Evolutionary conservation across 2,888 invertebrate species (phyloP).

Genomic region (Neoaliturus tenellus): DNA sequence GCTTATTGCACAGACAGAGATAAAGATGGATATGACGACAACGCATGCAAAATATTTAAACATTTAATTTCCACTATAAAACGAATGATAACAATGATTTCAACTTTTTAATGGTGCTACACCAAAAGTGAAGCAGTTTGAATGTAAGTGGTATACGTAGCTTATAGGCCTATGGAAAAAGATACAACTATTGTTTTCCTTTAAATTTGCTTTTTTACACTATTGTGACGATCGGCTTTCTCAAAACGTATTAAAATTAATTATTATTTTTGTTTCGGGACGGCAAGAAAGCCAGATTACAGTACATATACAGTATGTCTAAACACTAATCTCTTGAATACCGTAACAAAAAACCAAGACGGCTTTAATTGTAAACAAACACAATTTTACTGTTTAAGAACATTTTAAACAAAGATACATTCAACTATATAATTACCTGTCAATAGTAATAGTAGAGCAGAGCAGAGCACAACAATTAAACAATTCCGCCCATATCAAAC

Average conservation of each 20-base stretch:
- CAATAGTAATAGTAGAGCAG: conserved; percentile 12
- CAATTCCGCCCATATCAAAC: conserved; percentile 21
- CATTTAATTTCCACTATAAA: neutral
- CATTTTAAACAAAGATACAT: neutral
- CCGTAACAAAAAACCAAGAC: neutral
- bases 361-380: neutral
- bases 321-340: neutral
- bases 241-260: no score
- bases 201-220: neutral
- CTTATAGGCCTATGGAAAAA: neutral
- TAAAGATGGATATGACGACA: no score
- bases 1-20: no score
- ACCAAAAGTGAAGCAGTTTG: neutral
- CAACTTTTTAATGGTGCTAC: neutral
- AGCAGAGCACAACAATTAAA: neutral
- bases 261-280: neutral
- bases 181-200: neutral
- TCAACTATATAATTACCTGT: neutral
- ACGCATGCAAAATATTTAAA: neutral
- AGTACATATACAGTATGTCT: neutral
- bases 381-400: neutral
- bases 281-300: neutral
- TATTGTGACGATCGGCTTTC: no score
- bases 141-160: neutral
- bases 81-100: neutral